phyloP scores from a whole-genome alignment of 37 sponge, comb jelly and placozoan species.

The Aplysina aerophoba region DNA sequence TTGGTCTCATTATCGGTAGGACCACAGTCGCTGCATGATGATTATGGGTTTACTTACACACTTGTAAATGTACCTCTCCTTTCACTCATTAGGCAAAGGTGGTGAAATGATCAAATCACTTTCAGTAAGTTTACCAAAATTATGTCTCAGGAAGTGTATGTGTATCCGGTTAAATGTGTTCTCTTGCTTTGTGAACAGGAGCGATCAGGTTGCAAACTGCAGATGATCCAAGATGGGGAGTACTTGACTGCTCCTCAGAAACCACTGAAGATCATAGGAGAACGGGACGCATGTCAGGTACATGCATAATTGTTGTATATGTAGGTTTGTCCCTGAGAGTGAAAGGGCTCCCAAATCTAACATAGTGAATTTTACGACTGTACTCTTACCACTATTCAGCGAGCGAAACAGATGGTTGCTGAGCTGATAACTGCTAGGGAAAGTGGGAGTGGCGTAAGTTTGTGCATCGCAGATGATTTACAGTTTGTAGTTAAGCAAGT shows the following conservation, averaged over 20 bases:
- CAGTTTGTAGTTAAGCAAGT: neutral
- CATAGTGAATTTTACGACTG: neutral
- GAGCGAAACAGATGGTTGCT: constrained; percentile 74
- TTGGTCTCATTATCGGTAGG: constrained; percentile 95
- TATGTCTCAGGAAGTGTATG: neutral
- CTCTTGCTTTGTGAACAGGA: constrained; percentile 68
- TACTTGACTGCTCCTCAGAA: constrained; percentile 88
- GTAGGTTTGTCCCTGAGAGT: no score
- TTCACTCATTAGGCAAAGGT: constrained; percentile 71
- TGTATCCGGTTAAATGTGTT: neutral
- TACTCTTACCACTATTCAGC: constrained; percentile 48
- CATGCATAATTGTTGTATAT: neutral
- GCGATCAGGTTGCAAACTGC: constrained; percentile 91
- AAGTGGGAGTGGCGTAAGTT: constrained; percentile 14
- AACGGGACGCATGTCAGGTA: constrained; percentile 55
- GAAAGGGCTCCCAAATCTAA: neutral
- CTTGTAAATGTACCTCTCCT: neutral
- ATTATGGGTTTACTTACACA: neutral
- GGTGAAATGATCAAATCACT: constrained; percentile 89
- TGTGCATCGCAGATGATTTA: neutral
- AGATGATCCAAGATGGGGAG: constrained; percentile 95
- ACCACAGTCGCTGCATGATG: no score
- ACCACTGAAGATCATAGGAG: constrained; percentile 89
- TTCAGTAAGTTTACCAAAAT: constrained; percentile 45
- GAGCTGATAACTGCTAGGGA: constrained; percentile 83